phyloP scores from a whole-genome alignment of 2,888 invertebrate genomes.

The Synanthedon myopaeformis region DNA sequence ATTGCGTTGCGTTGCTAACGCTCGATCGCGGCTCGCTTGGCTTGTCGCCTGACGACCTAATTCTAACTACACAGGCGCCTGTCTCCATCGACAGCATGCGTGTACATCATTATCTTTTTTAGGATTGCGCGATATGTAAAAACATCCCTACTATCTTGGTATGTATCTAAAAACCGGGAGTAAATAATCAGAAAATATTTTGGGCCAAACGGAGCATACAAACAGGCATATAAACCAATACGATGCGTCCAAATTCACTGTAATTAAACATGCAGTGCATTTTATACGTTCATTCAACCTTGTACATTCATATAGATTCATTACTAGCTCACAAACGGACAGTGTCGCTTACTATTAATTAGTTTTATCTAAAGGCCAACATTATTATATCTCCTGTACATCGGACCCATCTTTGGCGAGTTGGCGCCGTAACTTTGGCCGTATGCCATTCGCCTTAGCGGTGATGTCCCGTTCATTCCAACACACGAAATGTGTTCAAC shows the following conservation, averaged over 20 bases:
- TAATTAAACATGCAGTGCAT: too few species aligned
- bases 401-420: slow-evolving; percentile 26
- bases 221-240: too few species aligned
- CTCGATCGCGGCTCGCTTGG: slow-evolving; percentile 27
- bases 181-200: too few species aligned
- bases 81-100: slow-evolving; percentile 35
- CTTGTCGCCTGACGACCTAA: slow-evolving; percentile 41
- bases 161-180: background rate
- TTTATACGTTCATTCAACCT: background rate
- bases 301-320: background rate
- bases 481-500: slow-evolving; percentile 15
- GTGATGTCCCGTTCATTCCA: slow-evolving; percentile 36
- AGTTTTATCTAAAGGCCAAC: slow-evolving; percentile 47
- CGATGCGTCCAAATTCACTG: too few species aligned
- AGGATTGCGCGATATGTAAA: slow-evolving; percentile 11
- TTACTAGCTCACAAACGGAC: background rate
- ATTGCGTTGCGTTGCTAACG: slow-evolving; percentile 23
- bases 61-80: slow-evolving; percentile 35
- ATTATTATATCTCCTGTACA: slow-evolving; percentile 45
- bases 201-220: too few species aligned
- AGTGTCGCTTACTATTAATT: slow-evolving; percentile 5
- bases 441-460: slow-evolving; percentile 46
- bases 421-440: slow-evolving; percentile 57
- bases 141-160: background rate
- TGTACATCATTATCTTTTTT: slow-evolving; percentile 43